A percentile compares a stretch with the other conserved stretches of the same genome.
phyloP scores from a whole-genome alignment of 1,140 invertebrate species.

The Hormaphis cornu region DNA sequence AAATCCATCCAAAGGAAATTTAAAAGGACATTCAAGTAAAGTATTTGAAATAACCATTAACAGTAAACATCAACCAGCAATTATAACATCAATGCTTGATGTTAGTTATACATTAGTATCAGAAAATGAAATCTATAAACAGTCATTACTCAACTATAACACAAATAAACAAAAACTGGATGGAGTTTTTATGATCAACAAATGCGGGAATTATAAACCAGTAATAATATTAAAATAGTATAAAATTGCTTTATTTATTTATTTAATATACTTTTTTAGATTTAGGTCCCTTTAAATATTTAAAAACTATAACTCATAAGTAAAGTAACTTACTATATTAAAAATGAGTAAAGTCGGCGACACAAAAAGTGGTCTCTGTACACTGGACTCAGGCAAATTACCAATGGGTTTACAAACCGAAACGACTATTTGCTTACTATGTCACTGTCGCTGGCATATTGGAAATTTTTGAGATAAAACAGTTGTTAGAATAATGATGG shows the following conservation, averaged over 20 bases:
- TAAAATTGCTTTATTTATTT: no score
- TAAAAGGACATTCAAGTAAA: not conserved
- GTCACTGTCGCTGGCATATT: no score
- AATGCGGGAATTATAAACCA: constrained; percentile 9
- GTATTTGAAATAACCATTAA: not conserved
- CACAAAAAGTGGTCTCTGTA: no score
- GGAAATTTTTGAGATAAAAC: no score
- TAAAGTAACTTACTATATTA: no score
- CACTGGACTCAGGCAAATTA: not conserved
- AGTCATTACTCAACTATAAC: not conserved
- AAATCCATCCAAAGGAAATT: not conserved
- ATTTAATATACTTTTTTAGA: no score
- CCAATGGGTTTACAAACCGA: not conserved
- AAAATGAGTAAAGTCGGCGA: no score
- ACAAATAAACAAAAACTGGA: not conserved
- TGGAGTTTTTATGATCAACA: not conserved
- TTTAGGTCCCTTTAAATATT: no score
- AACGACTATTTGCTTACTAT: no score
- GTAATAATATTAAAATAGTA: not conserved
- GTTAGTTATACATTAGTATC: not conserved
- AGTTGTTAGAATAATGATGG: no score
- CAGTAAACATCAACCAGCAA: not conserved
- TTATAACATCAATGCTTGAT: constrained; percentile 12
- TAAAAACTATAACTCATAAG: no score
- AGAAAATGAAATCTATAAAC: not conserved